Conservation (phyloP, 2,113 vertebrate genomes). For the Gavialis gangeticus region DNA sequence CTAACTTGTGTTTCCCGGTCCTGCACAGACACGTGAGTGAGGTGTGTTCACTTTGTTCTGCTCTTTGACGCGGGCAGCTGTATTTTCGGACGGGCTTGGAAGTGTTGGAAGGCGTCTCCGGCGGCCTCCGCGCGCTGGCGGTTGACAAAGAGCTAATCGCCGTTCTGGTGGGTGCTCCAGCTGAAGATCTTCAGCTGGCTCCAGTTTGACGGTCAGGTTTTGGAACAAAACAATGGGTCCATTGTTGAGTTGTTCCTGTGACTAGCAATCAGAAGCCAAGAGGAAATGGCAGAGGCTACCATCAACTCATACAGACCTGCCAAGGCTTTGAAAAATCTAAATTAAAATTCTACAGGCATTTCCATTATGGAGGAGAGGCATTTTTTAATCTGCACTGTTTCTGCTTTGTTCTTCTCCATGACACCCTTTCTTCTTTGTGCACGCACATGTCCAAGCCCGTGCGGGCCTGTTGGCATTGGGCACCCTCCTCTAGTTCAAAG, state of each 20-base stretch:
- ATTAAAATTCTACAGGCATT: not conserved
- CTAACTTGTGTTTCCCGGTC: not conserved
- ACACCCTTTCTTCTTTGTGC: not conserved
- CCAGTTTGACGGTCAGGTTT: not conserved
- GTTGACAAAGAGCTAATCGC: not conserved
- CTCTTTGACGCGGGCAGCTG: rapidly evolving
- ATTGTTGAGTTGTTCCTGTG: not conserved
- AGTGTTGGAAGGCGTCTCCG: not conserved
- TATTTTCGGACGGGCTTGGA: not conserved
- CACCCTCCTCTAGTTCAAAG: not conserved
- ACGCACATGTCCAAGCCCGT: not conserved
- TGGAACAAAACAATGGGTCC: not conserved
- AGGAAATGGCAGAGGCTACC: not conserved
- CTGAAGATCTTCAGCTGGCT: not conserved
- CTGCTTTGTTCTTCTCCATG: not conserved
- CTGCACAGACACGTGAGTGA: not conserved
- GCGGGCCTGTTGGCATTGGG: not conserved
- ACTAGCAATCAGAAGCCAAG: not conserved
- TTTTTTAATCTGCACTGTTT: not conserved
- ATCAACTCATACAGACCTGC: not conserved
- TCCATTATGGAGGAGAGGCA: not conserved
- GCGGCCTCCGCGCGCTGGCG: not conserved
- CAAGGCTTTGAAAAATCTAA: not conserved
- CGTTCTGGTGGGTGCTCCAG: rapidly evolving
- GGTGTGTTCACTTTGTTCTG: not conserved